These are phyloP conservation scores for Hemibagrus wyckioides DNA, from an alignment of 2,113 vertebrate genomes.

Conservation along the genomic window DNA sequence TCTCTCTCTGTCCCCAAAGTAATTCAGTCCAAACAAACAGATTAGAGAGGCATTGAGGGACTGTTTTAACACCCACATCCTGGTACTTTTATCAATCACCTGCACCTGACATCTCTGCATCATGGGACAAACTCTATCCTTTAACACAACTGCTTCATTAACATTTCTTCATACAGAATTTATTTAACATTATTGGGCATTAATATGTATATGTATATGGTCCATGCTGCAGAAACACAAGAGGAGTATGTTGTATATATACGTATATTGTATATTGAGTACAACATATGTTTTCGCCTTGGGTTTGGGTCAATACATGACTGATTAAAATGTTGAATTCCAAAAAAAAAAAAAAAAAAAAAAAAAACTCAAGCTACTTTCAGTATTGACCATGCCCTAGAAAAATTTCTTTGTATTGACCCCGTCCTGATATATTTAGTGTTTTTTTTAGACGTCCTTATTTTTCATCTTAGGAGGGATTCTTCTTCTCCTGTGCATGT, in stretches of 20 bases:
- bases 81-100: slow-evolving; percentile 40
- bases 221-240: slow-evolving; percentile 64
- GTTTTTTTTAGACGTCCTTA: not conserved
- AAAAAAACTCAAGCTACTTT: not conserved
- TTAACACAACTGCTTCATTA: not conserved
- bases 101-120: slow-evolving; percentile 63
- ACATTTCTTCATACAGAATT: not conserved
- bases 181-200: not conserved
- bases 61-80: slow-evolving; percentile 71
- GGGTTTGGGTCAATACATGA: slow-evolving; percentile 14
- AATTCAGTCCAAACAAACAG: slow-evolving; percentile 19
- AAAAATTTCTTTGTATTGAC: not conserved
- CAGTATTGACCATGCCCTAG: not conserved
- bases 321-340: not conserved
- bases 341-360: too few relatives aligned
- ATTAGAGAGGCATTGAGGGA: slow-evolving; percentile 45
- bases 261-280: slow-evolving; percentile 42
- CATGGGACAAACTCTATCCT: slow-evolving; percentile 49
- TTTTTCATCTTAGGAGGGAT: slow-evolving; percentile 9
- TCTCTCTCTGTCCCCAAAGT: not conserved
- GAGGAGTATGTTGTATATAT: slow-evolving; percentile 64
- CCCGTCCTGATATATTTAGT: not conserved
- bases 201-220: slow-evolving; percentile 27
- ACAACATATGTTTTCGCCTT: slow-evolving; percentile 1
- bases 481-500: slow-evolving; percentile 30